Evolutionary conservation across 2,797 vertebrate species (phyloP).

Genomic region (Hipposideros larvatus): DNA sequence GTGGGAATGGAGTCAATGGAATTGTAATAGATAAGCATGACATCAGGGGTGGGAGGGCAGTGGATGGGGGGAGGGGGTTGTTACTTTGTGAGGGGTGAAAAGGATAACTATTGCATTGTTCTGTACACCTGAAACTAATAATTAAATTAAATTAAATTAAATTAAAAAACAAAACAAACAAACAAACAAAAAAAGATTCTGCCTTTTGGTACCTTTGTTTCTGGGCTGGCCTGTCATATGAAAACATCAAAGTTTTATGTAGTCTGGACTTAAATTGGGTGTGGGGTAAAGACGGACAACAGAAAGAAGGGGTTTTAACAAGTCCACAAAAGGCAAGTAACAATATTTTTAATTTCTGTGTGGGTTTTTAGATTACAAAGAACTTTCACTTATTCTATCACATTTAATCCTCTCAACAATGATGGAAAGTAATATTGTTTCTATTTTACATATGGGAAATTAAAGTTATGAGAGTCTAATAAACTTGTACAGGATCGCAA

Average conservation of each 20-base stretch:
- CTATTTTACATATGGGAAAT: neutral
- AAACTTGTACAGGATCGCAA: neutral
- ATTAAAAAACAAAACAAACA: too few species aligned
- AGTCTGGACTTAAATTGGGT: neutral
- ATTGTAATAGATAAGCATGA: too few species aligned
- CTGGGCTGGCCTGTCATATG: neutral
- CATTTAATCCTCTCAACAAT: neutral
- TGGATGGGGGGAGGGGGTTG: too few species aligned
- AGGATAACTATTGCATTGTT: too few species aligned
- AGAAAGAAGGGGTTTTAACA: neutral
- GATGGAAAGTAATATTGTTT: neutral
- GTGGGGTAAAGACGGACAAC: neutral
- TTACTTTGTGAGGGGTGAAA: too few species aligned
- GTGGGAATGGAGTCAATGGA: too few species aligned
- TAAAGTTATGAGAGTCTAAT: neutral
- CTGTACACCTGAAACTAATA: too few species aligned
- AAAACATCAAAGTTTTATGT: neutral
- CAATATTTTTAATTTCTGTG: neutral
- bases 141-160: too few species aligned
- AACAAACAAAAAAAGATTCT: neutral
- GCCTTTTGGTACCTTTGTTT: neutral
- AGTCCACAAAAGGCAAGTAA: neutral
- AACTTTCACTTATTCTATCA: neutral
- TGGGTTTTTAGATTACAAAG: neutral
- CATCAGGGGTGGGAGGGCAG: too few species aligned